A percentile compares a stretch with the other conserved stretches of the same genome.
These are phyloP conservation scores for Astropecten irregularis DNA, from an alignment of 53 echinoderm and acorn worm species.

Conservation along the genomic window DNA sequence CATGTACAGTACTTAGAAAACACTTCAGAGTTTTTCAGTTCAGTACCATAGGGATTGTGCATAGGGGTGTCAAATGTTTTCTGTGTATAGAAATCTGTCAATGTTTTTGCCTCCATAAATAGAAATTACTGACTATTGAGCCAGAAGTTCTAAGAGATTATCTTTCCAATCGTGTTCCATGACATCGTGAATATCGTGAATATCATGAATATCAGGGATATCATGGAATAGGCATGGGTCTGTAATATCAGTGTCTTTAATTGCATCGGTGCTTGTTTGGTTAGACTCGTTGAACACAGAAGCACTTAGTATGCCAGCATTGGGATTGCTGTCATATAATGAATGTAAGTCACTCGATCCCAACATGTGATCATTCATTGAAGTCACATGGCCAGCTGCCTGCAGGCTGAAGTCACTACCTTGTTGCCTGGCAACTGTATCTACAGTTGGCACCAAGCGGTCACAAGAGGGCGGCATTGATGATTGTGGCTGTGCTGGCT, in stretches of 20 bases:
- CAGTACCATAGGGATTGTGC: too few species aligned
- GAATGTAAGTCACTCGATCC: background rate
- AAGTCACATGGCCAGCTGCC: background rate
- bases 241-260: background rate
- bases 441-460: background rate
- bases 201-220: too few species aligned
- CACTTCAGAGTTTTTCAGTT: too few species aligned
- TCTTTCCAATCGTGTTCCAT: conserved; percentile 16
- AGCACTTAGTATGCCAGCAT: too few species aligned
- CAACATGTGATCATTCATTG: background rate
- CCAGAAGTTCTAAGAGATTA: conserved; percentile 11
- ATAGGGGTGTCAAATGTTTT: background rate
- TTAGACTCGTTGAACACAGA: too few species aligned
- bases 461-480: conserved; percentile 32
- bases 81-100: background rate
- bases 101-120: too few species aligned
- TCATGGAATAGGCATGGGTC: background rate
- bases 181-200: conserved; percentile 3
- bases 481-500: background rate
- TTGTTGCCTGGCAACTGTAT: conserved; percentile 30
- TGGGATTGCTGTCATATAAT: background rate
- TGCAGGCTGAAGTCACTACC: too few species aligned
- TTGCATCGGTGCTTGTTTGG: too few species aligned
- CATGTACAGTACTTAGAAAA: too few species aligned
- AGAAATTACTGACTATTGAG: background rate